Conservation (phyloP, 2,888 invertebrate genomes). For the Dichetophora obliterata region DNA sequence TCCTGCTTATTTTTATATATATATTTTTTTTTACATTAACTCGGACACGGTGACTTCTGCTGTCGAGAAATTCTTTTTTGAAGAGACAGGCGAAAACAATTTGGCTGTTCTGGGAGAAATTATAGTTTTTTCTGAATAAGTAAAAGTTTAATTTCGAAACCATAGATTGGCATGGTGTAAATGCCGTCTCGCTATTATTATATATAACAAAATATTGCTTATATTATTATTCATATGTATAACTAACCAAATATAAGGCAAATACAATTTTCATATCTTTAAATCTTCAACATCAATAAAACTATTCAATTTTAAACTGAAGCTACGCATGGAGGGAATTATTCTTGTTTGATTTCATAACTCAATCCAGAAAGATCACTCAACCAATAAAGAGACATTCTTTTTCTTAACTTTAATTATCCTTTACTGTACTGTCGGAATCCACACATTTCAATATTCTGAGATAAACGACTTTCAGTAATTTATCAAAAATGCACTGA, state of each 20-base stretch:
- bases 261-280: slow-evolving; percentile 8
- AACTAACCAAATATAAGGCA: slow-evolving; percentile 24
- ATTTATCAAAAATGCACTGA: too few species aligned
- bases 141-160: neutral
- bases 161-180: slow-evolving; percentile 8
- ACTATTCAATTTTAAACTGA: slow-evolving; percentile 8
- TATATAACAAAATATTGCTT: slow-evolving; percentile 17
- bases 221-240: slow-evolving; percentile 21
- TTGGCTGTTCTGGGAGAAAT: neutral
- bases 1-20: slow-evolving; percentile 46
- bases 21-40: slow-evolving; percentile 16
- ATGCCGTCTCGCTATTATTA: slow-evolving; percentile 18
- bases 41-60: neutral
- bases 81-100: slow-evolving; percentile 14
- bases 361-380: neutral
- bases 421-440: too few species aligned
- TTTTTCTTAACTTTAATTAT: too few species aligned
- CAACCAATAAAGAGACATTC: too few species aligned
- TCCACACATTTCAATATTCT: too few species aligned
- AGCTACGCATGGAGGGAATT: slow-evolving; percentile 20
- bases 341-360: slow-evolving; percentile 18
- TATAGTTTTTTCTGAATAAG: slow-evolving; percentile 8
- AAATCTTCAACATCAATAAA: slow-evolving; percentile 22
- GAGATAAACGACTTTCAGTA: too few species aligned
- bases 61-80: neutral